phyloP scores from a whole-genome alignment of 1,140 invertebrate genomes.

The Cepaea nemoralis region DNA sequence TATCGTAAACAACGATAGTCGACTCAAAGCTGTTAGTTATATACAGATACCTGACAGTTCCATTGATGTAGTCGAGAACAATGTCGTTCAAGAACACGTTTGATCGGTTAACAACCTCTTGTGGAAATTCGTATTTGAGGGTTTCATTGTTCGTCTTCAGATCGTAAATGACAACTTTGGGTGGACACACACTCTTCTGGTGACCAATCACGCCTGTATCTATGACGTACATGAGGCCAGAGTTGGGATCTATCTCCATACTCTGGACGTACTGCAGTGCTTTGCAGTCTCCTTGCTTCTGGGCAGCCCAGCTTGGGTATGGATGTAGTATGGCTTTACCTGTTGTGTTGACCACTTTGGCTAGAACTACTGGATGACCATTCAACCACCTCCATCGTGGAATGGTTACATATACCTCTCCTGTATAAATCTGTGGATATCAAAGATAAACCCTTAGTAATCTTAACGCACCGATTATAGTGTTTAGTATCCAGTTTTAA shows the following conservation, averaged over 20 bases:
- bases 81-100: slow-evolving; percentile 57
- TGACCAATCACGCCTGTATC: slow-evolving; percentile 50
- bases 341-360: slow-evolving; percentile 36
- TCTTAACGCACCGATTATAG: too few species aligned
- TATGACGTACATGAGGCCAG: slow-evolving; percentile 57
- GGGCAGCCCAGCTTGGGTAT: slow-evolving; percentile 51
- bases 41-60: slow-evolving; percentile 49
- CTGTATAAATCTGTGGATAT: slow-evolving; percentile 44
- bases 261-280: slow-evolving; percentile 56
- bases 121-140: slow-evolving; percentile 42
- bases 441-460: too few species aligned
- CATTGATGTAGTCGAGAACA: slow-evolving; percentile 53
- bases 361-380: slow-evolving; percentile 50
- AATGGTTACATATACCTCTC: slow-evolving; percentile 52
- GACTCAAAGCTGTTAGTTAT: slow-evolving; percentile 49
- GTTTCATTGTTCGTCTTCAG: slow-evolving; percentile 39
- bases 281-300: slow-evolving; percentile 51
- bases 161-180: slow-evolving; percentile 53
- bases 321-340: slow-evolving; percentile 43
- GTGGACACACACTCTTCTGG: slow-evolving; percentile 43
- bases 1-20: slow-evolving; percentile 49
- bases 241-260: slow-evolving; percentile 59
- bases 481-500: too few species aligned
- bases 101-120: slow-evolving; percentile 44
- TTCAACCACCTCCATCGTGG: slow-evolving; percentile 54